Base-by-base conservation (phyloP, 2,797 vertebrate genomes). In the Benthosema pterotum region DNA sequence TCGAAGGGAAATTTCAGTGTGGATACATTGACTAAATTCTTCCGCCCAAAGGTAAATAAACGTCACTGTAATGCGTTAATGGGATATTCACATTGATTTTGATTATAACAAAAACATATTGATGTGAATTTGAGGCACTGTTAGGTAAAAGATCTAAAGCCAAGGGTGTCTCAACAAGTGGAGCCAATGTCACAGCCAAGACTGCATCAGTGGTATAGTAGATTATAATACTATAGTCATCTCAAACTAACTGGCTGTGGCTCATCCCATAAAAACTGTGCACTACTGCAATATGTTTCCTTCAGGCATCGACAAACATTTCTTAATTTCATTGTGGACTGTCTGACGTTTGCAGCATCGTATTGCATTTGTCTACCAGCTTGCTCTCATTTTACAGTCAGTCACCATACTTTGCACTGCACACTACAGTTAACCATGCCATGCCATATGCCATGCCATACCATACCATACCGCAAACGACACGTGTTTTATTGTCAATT, bases 1-100 rank as follows among this genome's bases (percentile, higher is more conserved):
- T 87, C 94, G 66, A 88, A 89, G 74, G 80, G 73, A 56, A 92
- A 90, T 82, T 72, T 82, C 2, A 63, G 88, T 62, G 92, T 85
- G 86, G 89, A 74, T 68, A 53, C 93, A 42, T 92, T 97, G 83
- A 90, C 93, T 74, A 97, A 91, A 83, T 81, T 99, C 75, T 98
- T 99, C 88, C 94, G 91, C 75, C 79, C 91, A 78, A 98, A 99
- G 96, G 96, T 97, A 87, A 83, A 64, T 8, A 28, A 58, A 57
- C 49, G 28, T 60, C 0, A 2, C 47, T 16, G 8, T 38, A 18
- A 11, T 12, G 3, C 19, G 42, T 17, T n/a, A 55, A 53, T 28
- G 3, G 4, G 48, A 43, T 19, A 18, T 38, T 2, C 52, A 32
- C 1, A 42, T 17, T 63, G 51, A 64, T 32, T 66, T 48, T n/a